These are phyloP conservation scores for Argyresthia albistria DNA, from an alignment of 2,888 invertebrate species.

Conservation along the genomic window DNA sequence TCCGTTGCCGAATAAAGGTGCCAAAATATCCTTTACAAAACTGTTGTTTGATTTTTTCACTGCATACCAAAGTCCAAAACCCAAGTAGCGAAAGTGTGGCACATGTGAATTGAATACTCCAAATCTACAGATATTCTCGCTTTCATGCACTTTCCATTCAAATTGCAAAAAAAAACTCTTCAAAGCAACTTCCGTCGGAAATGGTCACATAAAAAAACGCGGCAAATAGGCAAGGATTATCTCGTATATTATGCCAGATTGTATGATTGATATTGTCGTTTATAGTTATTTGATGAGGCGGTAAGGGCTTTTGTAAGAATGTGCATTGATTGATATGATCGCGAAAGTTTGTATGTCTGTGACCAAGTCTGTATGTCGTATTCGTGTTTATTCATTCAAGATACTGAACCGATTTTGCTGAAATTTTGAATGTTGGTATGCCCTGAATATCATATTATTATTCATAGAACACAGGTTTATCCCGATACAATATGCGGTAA, in stretches of 20 bases:
- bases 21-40: too few relatives aligned
- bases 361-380: too few relatives aligned
- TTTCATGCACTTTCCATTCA: neutral
- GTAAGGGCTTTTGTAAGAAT: neutral
- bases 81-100: conserved; percentile 1
- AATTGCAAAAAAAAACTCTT: neutral
- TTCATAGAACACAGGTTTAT: too few relatives aligned
- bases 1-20: too few relatives aligned
- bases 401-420: too few relatives aligned
- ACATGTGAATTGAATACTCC: neutral
- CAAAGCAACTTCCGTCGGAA: conserved; percentile 2
- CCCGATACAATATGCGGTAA: too few relatives aligned
- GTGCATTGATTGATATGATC: neutral
- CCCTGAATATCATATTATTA: too few relatives aligned
- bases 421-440: too few relatives aligned
- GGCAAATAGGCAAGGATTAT: neutral
- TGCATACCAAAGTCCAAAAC: neutral
- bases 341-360: too few relatives aligned
- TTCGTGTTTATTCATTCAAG: too few relatives aligned
- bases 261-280: neutral
- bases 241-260: conserved; percentile 1
- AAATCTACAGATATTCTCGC: neutral
- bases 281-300: neutral
- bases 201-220: neutral
- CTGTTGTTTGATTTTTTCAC: neutral